These are phyloP conservation scores for Malurus alboscapulatus DNA, from an alignment of 2,113 vertebrate species.

Conservation along the genomic window DNA sequence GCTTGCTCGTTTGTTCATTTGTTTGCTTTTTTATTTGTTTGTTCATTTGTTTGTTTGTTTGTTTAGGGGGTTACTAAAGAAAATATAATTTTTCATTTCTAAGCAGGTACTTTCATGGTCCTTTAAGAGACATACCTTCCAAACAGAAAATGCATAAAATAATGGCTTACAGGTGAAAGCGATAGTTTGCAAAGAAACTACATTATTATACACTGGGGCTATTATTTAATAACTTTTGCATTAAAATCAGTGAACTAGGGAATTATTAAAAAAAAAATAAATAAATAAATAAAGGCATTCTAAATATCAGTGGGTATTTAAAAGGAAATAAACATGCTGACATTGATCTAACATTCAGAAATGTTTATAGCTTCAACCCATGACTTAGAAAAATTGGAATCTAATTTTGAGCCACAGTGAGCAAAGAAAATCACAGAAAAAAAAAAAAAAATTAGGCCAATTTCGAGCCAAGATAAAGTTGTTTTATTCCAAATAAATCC, in stretches of 20 bases:
- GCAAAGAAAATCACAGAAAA: neutral
- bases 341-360: neutral
- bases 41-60: no score
- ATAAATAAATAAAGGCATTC: neutral
- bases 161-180: neutral
- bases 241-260: neutral
- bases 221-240: neutral
- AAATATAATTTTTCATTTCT: neutral
- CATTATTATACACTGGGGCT: neutral
- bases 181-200: neutral
- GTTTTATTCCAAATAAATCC: neutral
- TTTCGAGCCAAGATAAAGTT: neutral
- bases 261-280: neutral
- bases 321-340: neutral
- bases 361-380: neutral
- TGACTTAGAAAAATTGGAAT: neutral
- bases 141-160: neutral
- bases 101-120: neutral
- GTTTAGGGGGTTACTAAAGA: neutral
- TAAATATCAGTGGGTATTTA: neutral
- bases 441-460: neutral
- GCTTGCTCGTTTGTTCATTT: accelerated
- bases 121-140: neutral
- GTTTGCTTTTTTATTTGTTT: no score
- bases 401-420: neutral